Evolutionary conservation across 1,140 invertebrate genomes (phyloP), one percentile per base, ranked within the genome.

Genomic region (Belonocnema kinseyi): DNA sequence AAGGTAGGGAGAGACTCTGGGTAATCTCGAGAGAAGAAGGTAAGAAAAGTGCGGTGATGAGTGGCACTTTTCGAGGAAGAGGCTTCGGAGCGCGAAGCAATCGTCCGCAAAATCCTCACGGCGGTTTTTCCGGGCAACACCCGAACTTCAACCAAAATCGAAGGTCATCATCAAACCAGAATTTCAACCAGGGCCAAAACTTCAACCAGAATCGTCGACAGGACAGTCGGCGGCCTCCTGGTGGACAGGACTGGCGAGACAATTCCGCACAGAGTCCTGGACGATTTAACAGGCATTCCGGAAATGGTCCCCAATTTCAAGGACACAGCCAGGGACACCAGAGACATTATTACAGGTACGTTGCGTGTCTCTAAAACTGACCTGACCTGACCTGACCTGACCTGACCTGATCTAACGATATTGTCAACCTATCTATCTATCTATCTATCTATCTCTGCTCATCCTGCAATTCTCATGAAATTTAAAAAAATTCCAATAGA

Each of bases 31-130:
- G 58, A 66, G 58, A 26, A 21, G 26, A 13, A 66, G 58, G 21
- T 66, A n/a, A 66, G 61, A 81, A 74, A 52, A 72, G 75, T 77
- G 75, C 85, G 87, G 87, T 84, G 61, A 89, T 88, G 88, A 88
- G 82, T 76, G 80, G 77, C 73, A 80, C 75, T 72, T 89, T 83
- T 21, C 79, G 83, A 72, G 84, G 85, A 74, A 83, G 85, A 77
- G 79, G 83, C 74, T 87, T 82, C 66, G 82, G 80, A 77, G 73
- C 81, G 80, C 79, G 82, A 51, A 85, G 83, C 26, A n/a, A 77
- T 53, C 84, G 79, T 73, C 77, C 76, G 17, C 78, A 78, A 19
- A 82, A 80, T 33, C 78, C 80, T 58, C 4, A 73, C 14, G 73
- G 75, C 61, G 76, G 51, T 19, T 78, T 53, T 8, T 61, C 46